Evolutionary conservation across 2,113 vertebrate species (phyloP), one percentile per base, ranked within the genome.

Genomic region (Tichodroma muraria): DNA sequence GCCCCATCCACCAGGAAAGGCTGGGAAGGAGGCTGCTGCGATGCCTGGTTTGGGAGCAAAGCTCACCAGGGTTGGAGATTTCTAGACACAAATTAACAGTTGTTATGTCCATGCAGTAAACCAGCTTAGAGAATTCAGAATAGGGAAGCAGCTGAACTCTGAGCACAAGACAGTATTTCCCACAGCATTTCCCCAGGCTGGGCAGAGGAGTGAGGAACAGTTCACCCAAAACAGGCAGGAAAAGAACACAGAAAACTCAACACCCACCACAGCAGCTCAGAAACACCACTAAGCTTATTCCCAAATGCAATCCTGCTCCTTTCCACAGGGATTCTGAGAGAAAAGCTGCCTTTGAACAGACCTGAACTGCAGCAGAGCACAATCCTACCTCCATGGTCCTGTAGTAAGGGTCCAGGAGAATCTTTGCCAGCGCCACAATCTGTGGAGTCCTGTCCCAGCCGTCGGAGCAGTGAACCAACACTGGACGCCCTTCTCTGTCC

Each of bases 381-480:
- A 44, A 12, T 38, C 61, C 0, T 96, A 99, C 99, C 98, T 99
- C 99, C 96, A 99, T 95, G 9, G 99, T 99, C 96, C 99, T 98
- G 94, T 99, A 99, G 97, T 99, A 99, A 3, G 99, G 99, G 88
- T 99, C 99, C 96, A 99, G 96, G 3, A 99, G 97, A 90, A 99
- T 97, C 96, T 99, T 99, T 80, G 99, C 98, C 33, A 99, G 97
- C 0, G 99, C 99, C 22, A 99, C 98, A 5, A 99, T 99, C 97
- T 99, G 99, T 0, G 99, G 99, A 1, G 99, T 99, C 61, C 99
- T 98, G 96, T 99, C 99, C 99, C 99, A 99, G 77, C 99, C 99
- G 0, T 99, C 99, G 0, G 99, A 99, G 93, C 99, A 99, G 91
- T 99, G 99, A 17, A 99, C 99, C 94, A 99, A 96, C 92, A 99